Conservation (phyloP, 2,113 vertebrate species). For the Thymallus thymallus region DNA sequence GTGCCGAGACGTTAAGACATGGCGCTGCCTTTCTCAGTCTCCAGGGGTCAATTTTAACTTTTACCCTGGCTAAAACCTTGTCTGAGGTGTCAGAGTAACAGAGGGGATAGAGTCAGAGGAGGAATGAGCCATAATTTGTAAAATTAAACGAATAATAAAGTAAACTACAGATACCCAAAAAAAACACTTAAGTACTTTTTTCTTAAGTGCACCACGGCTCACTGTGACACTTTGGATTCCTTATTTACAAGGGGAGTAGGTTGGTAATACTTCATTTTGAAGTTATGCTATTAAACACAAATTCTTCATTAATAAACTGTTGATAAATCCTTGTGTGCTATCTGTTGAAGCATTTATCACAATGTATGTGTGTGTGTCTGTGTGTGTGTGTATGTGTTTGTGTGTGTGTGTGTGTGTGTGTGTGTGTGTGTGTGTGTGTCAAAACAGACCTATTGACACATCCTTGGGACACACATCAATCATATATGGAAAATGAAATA, state of each 20-base stretch:
- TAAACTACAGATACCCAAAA: no score
- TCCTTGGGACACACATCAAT: slow-evolving; percentile 52
- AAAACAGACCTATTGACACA: neutral
- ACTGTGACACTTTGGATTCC: no score
- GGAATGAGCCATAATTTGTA: neutral
- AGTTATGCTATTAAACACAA: no score
- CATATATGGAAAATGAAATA: slow-evolving; percentile 59
- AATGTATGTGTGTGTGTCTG: slow-evolving; percentile 2
- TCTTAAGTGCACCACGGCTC: no score
- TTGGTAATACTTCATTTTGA: no score
- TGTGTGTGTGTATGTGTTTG: neutral
- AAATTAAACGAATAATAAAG: no score
- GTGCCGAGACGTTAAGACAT: slow-evolving; percentile 8
- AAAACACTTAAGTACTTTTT: no score
- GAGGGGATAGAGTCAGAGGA: neutral
- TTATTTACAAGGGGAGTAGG: no score
- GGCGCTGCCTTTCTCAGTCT: slow-evolving; percentile 15
- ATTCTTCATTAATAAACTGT: no score
- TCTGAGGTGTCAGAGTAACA: slow-evolving; percentile 22
- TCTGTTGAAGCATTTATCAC: no score
- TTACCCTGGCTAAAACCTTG: neutral
- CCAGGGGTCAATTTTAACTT: neutral
- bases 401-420: no score
- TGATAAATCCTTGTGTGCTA: no score
- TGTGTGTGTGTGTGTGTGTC: neutral